These are phyloP conservation scores for Coenonympha glycerion DNA, from an alignment of 2,888 invertebrate species.

Conservation along the genomic window DNA sequence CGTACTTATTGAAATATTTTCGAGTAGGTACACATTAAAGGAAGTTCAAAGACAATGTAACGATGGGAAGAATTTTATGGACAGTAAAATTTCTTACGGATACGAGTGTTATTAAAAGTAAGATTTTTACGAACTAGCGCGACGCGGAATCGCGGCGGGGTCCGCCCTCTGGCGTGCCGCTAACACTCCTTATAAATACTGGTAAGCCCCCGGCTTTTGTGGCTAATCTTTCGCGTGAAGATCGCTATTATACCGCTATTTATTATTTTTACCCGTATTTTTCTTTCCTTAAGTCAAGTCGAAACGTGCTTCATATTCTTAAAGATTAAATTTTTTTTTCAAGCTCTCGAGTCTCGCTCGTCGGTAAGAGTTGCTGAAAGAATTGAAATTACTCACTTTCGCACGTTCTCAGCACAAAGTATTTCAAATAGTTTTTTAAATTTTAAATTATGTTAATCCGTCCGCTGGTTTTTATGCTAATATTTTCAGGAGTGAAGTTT, in stretches of 20 bases:
- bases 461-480: constrained; percentile 20
- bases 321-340: constrained; percentile 36
- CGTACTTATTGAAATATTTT: too few relatives aligned
- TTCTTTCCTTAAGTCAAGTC: constrained; percentile 64
- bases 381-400: constrained; percentile 60
- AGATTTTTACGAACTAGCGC: constrained; percentile 23
- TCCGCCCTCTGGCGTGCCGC: constrained; percentile 57
- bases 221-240: constrained; percentile 74
- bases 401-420: constrained; percentile 53
- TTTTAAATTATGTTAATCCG: constrained; percentile 62
- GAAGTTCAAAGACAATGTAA: constrained; percentile 1
- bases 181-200: constrained; percentile 74
- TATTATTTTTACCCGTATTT: constrained; percentile 68
- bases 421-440: constrained; percentile 59
- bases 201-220: constrained; percentile 71
- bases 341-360: constrained; percentile 19
- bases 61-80: constrained; percentile 9
- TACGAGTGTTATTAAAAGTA: constrained; percentile 19
- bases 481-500: neutral
- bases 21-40: neutral
- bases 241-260: constrained; percentile 73
- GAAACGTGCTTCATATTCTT: constrained; percentile 57
- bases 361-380: constrained; percentile 47
- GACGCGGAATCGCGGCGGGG: constrained; percentile 28
- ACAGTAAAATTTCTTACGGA: constrained; percentile 18